Evolutionary conservation across 2,888 invertebrate genomes (phyloP), one percentile per base, ranked within the genome.

Genomic region (Melikaiella ostensackeni): DNA sequence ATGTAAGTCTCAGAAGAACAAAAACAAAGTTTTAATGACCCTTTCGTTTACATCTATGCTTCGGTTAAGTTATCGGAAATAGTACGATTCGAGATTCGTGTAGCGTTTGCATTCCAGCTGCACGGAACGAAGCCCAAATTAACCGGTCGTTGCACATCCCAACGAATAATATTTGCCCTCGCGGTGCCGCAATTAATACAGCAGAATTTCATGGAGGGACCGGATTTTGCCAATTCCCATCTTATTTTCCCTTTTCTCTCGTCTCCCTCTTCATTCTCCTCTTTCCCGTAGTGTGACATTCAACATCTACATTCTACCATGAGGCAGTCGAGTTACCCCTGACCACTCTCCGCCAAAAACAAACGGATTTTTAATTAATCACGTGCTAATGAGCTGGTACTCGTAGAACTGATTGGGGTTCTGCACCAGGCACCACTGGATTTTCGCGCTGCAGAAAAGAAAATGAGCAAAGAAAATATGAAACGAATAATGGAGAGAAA

Each of bases 291-390:
- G 77, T 75, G 27, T 76, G 78, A 80, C 79, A 77, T 80, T 81
- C 79, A 76, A 35, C 77, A 75, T 78, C 74, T 77, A 77, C 74
- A 79, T 76, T 77, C 76, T 61, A 79, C 79, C 76, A 70, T 46
- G 80, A 76, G 79, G 79, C 81, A 81, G 82, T 80, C 83, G 81
- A 82, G 61, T 57, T 70, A 76, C 78, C 78, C 70, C 63, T 62
- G 35, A 76, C 59, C 80, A 75, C 77, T 59, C 59, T 57, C 35
- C 35, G 74, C 38, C 80, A 79, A 84, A 81, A 87, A 86, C 86
- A 85, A 87, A 85, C 85, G 85, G 86, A 86, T 89, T 88, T 89
- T 89, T 88, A 89, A 90, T 89, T 89, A 89, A 90, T 89, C 87
- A 86, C 87, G 84, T 81, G 88, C 88, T 90, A 90, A 90, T 89